Percentiles rank a stretch among this genome's conserved stretches.
Evolutionary conservation across 2,888 invertebrate genomes (phyloP).

Genomic region (Cyclophora punctaria): DNA sequence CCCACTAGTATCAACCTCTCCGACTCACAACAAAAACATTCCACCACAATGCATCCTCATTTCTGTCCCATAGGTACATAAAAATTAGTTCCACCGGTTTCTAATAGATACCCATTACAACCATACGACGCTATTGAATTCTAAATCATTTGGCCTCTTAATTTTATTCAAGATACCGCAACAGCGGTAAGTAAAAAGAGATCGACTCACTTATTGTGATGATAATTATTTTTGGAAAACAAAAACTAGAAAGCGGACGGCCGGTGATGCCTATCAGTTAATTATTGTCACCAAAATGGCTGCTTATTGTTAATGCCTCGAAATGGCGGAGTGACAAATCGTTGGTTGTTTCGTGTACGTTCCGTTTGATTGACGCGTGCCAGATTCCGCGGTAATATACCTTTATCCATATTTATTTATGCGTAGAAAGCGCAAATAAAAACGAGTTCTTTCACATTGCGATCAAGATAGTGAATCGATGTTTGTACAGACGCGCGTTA

Average conservation of each 20-base stretch:
- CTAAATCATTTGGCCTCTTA: conserved; percentile 53
- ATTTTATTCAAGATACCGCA: conserved; percentile 72
- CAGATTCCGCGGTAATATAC: conserved; percentile 62
- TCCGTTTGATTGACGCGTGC: conserved; percentile 73
- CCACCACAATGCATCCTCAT: conserved; percentile 19
- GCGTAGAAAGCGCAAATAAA: conserved; percentile 72
- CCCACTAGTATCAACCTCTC: conserved; percentile 21
- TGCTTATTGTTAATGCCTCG: conserved; percentile 61
- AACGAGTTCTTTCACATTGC: conserved; percentile 58
- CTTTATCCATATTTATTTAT: conserved; percentile 69
- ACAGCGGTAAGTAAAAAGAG: conserved; percentile 69
- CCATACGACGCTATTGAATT: conserved; percentile 48
- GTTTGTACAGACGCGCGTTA: conserved; percentile 38
- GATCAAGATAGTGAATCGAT: conserved; percentile 60
- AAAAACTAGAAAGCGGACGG: conserved; percentile 71
- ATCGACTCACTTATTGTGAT: conserved; percentile 69
- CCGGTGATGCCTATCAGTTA: conserved; percentile 69
- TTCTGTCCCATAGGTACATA: conserved; percentile 27
- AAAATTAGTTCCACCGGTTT: conserved; percentile 47
- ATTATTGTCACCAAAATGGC: conserved; percentile 74
- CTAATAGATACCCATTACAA: conserved; percentile 50
- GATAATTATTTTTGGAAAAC: conserved; percentile 73
- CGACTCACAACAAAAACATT: conserved; percentile 4
- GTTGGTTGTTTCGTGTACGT: conserved; percentile 54
- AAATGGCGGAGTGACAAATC: conserved; percentile 72